Evolutionary conservation across 2,888 invertebrate genomes (phyloP), one percentile per base, ranked within the genome.

Genomic region (Tanypteryx hageni): DNA sequence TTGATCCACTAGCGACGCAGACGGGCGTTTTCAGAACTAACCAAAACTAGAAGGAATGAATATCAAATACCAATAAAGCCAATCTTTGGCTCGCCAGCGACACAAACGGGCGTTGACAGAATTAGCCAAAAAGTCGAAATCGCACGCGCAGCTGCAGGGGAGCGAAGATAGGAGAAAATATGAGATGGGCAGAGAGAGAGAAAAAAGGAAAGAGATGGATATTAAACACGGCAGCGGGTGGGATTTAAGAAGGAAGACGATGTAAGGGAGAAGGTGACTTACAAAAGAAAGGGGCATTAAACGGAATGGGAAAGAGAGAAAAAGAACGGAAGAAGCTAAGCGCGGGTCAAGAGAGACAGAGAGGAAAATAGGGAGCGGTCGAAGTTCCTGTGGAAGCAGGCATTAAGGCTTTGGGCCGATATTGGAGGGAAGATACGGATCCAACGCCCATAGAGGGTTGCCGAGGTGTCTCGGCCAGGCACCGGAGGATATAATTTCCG

Each of bases 191-290:
- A 9, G 9, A 68, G 10, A 68, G 68, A 68, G 68, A 22, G n/a
- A n/a, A 22, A 18, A n/a, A 64, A 61, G 64, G 18, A 9, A 68
- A n/a, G 22, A 64, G 64, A 18, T 14, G 44, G 44, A 5, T n/a
- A n/a, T 44, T 44, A 44, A 44, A 3, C 3, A 5, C 44, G 44
- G 44, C 3, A 44, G 44, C 3, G 44, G 44, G 44, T 1, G 44
- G 44, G 44, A 5, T n/a, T n/a, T n/a, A 44, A 57, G 83, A 83
- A 57, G 57, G 92, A 83, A 92, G 92, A 93, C 93, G 84, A 85
- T 57, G 64, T 57, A 76, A 86, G 61, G 57, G 81, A 68, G 92
- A 82, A 92, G 92, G 92, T 92, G 92, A 84, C 81, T 86, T 92
- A 83, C 57, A 92, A 76, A 64, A 64, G 92, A 58, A 84, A 92